Evolutionary conservation across 2,888 invertebrate genomes (phyloP), one percentile per base, ranked within the genome.

Genomic region (Cerastoderma edule): DNA sequence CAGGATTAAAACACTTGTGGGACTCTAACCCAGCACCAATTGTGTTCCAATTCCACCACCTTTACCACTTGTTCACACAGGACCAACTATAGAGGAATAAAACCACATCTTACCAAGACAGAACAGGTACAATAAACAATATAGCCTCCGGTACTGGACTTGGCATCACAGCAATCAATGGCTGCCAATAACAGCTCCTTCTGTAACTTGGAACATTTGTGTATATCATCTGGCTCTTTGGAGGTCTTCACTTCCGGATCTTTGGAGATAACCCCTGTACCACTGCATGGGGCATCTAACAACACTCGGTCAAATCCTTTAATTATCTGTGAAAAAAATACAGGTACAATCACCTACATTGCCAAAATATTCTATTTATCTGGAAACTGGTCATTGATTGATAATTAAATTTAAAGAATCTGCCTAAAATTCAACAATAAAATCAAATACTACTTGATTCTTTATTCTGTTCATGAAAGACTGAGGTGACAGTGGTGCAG

Each of bases 91-190:
- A 10, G 48, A 48, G 48, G 48, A 19, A 48, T 6, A 6, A 24
- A 22, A 30, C 10, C 13, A 88, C 93, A n/a, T n/a, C n/a, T 90
- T 86, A 95, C 95, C 88, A 99, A 93, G 83, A 99, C 95, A 0
- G 99, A 99, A 93, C 99, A 99, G 0, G 99, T 99, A 0, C 99
- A 99, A 93, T 99, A 99, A 0, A 99, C 99, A 78, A 99, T 94
- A 91, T 97, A 97, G 16, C 99, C 99, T 39, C 99, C 99, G 22
- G 96, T 95, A 72, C 96, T 94, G 0, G 99, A 98, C 88, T 96
- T 97, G 0, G 98, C 97, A 93, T 97, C 97, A 53, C 97, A 95
- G 89, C 97, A 97, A 93, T 99, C 99, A 84, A 99, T 98, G n/a
- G 99, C 99, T 4, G 98, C 96, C 68, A 99, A 93, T 4, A 99